These are phyloP conservation scores for Amphibalanus amphitrite DNA, from an alignment of 1,140 invertebrate genomes.

Conservation along the genomic window DNA sequence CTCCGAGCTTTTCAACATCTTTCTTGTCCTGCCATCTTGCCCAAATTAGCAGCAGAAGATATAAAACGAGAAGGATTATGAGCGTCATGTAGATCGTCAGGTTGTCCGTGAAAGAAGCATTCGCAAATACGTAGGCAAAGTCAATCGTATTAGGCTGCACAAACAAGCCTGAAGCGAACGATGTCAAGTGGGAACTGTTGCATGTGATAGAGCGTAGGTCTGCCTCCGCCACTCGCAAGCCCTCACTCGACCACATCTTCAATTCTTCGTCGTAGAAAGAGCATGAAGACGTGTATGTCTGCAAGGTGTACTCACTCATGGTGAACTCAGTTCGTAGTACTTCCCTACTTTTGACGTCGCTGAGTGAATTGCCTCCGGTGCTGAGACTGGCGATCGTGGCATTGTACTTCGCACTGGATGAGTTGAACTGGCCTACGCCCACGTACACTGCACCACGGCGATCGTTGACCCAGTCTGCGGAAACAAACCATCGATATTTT, in stretches of 20 bases:
- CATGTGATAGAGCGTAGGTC: not conserved
- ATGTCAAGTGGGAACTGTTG: conserved; percentile 29
- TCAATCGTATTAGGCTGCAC: conserved; percentile 37
- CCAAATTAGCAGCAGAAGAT: conserved; percentile 30
- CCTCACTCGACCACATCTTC: not conserved
- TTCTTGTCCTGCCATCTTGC: conserved; percentile 31
- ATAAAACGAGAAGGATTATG: conserved; percentile 30
- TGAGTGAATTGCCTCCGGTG: too few species aligned
- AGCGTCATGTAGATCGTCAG: conserved; percentile 35
- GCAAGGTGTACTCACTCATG: too few species aligned
- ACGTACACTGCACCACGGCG: not conserved
- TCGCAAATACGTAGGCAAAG: conserved; percentile 36
- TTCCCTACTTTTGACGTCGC: too few species aligned
- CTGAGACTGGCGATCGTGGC: too few species aligned
- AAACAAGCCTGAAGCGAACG: conserved; percentile 36
- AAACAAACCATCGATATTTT: not conserved
- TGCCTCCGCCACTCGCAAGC: not conserved
- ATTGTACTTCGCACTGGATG: not conserved
- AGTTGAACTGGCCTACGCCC: not conserved
- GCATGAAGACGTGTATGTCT: not conserved
- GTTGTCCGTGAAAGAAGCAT: too few species aligned
- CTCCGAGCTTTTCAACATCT: conserved; percentile 31
- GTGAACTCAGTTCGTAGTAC: too few species aligned
- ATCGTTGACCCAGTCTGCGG: not conserved
- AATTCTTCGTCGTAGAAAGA: not conserved